Base-by-base conservation (phyloP, 1,140 invertebrate genomes). In the Sitobion miscanthi region DNA sequence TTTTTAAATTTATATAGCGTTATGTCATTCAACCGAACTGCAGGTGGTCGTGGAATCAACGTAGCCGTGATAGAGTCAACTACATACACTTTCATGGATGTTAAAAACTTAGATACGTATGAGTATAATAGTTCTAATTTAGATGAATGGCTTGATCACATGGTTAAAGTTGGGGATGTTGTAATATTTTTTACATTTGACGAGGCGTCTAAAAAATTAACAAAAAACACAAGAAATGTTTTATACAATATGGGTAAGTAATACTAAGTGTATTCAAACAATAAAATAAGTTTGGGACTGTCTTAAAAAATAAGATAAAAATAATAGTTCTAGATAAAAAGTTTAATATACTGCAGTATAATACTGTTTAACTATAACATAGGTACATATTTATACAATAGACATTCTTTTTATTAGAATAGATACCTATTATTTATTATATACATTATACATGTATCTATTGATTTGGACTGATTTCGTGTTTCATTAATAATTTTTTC, bases 181-280 rank as follows among this genome's bases (percentile, higher is more conserved):
- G 94, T 94, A n/a, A 94, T 95, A 62, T 94, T 94, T 38, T 95
- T 94, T 57, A 95, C 94, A 0, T 95, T 94, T 54, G 94, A 95
- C 86, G 94, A 95, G 93, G 94, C 94, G 14, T 95, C 94, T 14
- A 94, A 94, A 91, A 94, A 94, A 57, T 93, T 95, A 42, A 94
- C 94, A 54, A 94, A 94, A 69, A 94, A 94, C 42, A 94, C 94
- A 0, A 94, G 94, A 93, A 94, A 94, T 49, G 82, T 94, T 30
- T 90, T 95, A 9, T 94, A 94, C 92, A 90, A 94, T 90, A 93
- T 94, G 57, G 94, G 94, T 94, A 82, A 89, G 82, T 91, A 45
- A 52, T 5, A 35, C 1, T 42, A 9, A 45, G 11, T 20, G 14
- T 90, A 57, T 77, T 77, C 5, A 77, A 77, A 69, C n/a, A n/a